Percentiles rank a stretch among this genome's conserved stretches.
These are phyloP conservation scores for Asarcornis scutulata DNA, from an alignment of 2,113 vertebrate species.

Conservation along the genomic window DNA sequence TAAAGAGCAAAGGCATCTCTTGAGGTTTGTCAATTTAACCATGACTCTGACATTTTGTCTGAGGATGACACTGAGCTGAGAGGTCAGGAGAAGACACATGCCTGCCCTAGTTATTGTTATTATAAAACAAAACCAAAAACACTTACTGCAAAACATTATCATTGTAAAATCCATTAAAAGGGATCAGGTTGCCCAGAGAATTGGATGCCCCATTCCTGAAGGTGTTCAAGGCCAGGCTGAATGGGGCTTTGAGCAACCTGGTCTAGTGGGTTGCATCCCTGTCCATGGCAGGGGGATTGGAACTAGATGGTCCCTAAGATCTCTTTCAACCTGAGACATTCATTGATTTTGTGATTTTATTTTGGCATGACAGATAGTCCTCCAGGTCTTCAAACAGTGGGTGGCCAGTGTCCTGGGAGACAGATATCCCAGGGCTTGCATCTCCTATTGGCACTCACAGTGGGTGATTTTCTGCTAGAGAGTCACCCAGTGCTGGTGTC, in stretches of 20 bases:
- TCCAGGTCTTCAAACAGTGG: neutral
- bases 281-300: no score
- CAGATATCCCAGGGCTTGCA: neutral
- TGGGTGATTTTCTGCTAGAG: neutral
- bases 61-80: neutral
- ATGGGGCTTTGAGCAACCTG: no score
- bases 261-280: no score
- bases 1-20: neutral
- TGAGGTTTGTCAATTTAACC: neutral
- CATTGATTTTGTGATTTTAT: neutral
- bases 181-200: no score
- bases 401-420: neutral
- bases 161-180: neutral
- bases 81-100: neutral
- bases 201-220: no score
- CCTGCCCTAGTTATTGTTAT: neutral
- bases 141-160: neutral
- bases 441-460: neutral
- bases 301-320: no score
- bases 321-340: no score
- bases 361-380: neutral
- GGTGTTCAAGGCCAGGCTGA: no score
- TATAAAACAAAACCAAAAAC: neutral
- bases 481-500: neutral
- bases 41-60: neutral